phyloP scores from a whole-genome alignment of 92 coral and sea anemone genomes.

The Diadumene lineata region DNA sequence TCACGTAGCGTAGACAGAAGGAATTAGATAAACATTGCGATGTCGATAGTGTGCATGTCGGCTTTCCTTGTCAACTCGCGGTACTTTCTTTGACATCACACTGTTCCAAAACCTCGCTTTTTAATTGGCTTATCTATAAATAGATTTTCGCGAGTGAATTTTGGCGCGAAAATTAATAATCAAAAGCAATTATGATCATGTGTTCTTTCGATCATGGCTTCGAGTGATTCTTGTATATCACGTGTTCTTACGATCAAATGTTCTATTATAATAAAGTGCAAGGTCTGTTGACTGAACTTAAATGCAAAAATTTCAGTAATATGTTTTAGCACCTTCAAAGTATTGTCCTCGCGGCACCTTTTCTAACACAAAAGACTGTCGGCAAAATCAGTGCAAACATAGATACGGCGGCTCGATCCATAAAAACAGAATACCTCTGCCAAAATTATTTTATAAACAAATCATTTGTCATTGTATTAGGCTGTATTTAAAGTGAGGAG shows the following conservation, averaged over 20 bases:
- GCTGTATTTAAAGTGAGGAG: too few relatives aligned
- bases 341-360: neutral
- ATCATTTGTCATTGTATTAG: too few relatives aligned
- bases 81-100: neutral
- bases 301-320: neutral
- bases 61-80: neutral
- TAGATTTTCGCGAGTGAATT: neutral
- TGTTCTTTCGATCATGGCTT: neutral
- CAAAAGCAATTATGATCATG: neutral
- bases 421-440: too few relatives aligned
- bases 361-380: neutral
- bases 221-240: too few relatives aligned
- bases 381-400: neutral
- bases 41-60: neutral
- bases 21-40: too few relatives aligned
- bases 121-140: neutral
- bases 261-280: too few relatives aligned
- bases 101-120: neutral
- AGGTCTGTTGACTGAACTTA: too few relatives aligned
- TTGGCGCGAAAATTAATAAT: neutral
- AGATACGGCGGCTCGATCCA: too few relatives aligned
- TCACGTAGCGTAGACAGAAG: too few relatives aligned
- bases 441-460: too few relatives aligned
- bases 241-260: too few relatives aligned
- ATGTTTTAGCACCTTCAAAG: neutral